phyloP scores from a whole-genome alignment of 92 coral and sea anemone species.

The Pocillopora meandrina region DNA sequence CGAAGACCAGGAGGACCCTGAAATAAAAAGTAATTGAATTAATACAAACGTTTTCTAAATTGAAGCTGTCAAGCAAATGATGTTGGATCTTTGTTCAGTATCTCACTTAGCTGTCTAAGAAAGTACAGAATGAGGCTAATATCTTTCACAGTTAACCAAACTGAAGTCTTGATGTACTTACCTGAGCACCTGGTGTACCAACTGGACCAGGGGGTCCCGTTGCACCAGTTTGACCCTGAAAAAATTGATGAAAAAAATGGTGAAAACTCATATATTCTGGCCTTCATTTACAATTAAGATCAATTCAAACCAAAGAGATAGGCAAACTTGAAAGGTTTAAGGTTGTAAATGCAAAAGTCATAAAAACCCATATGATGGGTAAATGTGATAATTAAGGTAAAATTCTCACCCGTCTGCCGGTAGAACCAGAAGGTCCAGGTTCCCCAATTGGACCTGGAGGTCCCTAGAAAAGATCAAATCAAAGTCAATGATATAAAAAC shows the following conservation, averaged over 20 bases:
- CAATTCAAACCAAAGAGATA: too few species aligned
- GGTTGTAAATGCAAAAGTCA: background rate
- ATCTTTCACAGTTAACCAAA: too few species aligned
- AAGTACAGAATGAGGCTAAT: too few species aligned
- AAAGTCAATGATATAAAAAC: background rate
- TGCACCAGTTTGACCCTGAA: conserved; percentile 54
- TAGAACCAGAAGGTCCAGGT: conserved; percentile 55
- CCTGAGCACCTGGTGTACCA: conserved; percentile 68
- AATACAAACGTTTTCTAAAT: background rate
- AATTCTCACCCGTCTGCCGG: conserved; percentile 60
- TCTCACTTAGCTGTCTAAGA: too few species aligned
- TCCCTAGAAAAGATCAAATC: conserved; percentile 26
- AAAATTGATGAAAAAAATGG: background rate
- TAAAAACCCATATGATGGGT: background rate
- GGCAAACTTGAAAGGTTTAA: too few species aligned
- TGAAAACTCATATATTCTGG: too few species aligned
- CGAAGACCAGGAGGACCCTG: conserved; percentile 75
- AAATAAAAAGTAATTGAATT: background rate
- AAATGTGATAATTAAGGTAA: background rate
- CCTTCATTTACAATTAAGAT: too few species aligned
- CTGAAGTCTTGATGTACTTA: background rate
- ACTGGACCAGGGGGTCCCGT: conserved; percentile 55
- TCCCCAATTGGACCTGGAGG: conserved; percentile 53
- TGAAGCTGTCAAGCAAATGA: background rate
- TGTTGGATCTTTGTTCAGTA: too few species aligned